Evolutionary conservation across 1,140 invertebrate genomes (phyloP), one percentile per base, ranked within the genome.

Genomic region (Meloidogyne hapla): DNA sequence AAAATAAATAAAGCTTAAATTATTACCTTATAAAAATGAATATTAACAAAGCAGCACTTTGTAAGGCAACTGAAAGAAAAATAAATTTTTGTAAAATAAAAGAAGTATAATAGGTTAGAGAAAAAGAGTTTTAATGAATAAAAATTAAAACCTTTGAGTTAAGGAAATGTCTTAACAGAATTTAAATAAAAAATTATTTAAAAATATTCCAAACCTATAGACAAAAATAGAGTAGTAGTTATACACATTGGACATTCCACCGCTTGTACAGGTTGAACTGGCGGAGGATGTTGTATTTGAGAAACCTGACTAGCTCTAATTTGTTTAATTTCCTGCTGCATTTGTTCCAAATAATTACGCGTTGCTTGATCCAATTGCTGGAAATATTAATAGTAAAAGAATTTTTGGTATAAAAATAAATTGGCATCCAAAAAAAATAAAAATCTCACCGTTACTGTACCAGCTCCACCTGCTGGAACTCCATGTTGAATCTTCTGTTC

Each of bases 21-120:
- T n/a, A n/a, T 18, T 76, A 83, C 84, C 83, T 85, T 18, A 87
- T 33, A 66, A 80, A 86, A 69, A 87, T 77, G 74, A 86, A 79
- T 13, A 45, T 78, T 9, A 87, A 21, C 61, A 86, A 82, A 5
- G 83, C 75, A 38, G 45, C 77, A 56, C 72, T 78, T 70, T 86
- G 85, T 2, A 87, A 15, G 48, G 48, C 48, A 56, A 56, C 48
- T 56, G 2, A n/a, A 56, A 56, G 3, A n/a, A n/a, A 56, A 15
- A 4, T 15, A 56, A 56, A 56, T 6, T n/a, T 15, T n/a, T n/a
- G 2, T n/a, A 5, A n/a, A 56, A 18, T 18, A 48, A 18, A 18
- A 48, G 3, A 18, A 18, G 18, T 18, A 15, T 48, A 33, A 33
- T 5, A 33, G 15, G 3, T 48, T 48, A 48, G 18, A n/a, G n/a